Evolutionary conservation across 2,888 invertebrate species (phyloP), one percentile per base, ranked within the genome.

Genomic region (Netelia melanura): DNA sequence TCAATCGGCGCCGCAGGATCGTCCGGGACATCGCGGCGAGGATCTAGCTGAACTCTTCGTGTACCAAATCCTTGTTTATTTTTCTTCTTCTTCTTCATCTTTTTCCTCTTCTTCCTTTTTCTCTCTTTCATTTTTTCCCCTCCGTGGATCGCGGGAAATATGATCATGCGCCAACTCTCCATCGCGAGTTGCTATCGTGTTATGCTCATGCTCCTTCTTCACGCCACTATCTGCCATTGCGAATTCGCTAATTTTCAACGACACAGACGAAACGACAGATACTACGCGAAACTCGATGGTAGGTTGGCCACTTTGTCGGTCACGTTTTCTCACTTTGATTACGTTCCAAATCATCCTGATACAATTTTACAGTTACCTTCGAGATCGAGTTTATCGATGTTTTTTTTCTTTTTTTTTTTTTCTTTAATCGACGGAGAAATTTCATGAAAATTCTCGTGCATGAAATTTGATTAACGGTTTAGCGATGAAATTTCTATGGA

Each of bases 261-360:
- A 38, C n/a, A 62, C 38, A 88, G 92, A 70, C 89, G 87, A 67
- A 93, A 93, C 86, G 91, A 92, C 85, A 91, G 89, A 76, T 92
- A 90, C 86, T 83, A 92, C 25, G 81, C 83, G 0, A 88, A 87
- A 2, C 30, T 25, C 21, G 3, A 68, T 10, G 21, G 48, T 48
- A 48, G 11, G 48, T 48, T 38, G 38, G 48, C 14, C 3, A 48
- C 14, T 48, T 48, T 48, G 38, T 38, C 38, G 38, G 38, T 38
- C 38, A 38, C 38, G 21, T 5, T 38, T 38, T 38, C 6, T 38
- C 38, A 38, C 38, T 38, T 38, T 38, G 38, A 38, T 38, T 38
- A 6, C 38, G 38, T 38, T 38, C 38, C 38, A 38, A 38, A 38
- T 38, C 38, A 0, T 38, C 38, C 5, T 38, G 38, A 38, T 30